Conservation (phyloP, 2,797 vertebrate species). For the Brachyrhaphis roseni region DNA sequence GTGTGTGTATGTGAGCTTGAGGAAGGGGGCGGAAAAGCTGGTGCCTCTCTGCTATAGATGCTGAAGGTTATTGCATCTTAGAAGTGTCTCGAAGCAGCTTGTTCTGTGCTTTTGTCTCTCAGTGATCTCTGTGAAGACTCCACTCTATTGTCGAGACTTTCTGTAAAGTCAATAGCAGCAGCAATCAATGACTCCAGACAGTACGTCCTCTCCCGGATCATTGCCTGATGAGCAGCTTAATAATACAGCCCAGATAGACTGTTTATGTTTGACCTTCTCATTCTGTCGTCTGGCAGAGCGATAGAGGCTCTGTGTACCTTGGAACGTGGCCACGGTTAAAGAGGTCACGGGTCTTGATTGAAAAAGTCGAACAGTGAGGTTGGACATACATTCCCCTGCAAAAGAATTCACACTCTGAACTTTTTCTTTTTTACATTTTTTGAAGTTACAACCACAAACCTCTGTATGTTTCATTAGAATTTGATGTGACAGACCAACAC, state of each 20-base stretch:
- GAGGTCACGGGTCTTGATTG: neutral
- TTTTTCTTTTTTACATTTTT: neutral
- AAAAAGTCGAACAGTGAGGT: neutral
- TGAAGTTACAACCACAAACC: neutral
- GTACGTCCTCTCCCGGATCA: conserved; percentile 30
- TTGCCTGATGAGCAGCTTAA: conserved; percentile 6
- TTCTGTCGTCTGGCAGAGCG: conserved; percentile 16
- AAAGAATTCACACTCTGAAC: neutral
- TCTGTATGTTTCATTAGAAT: neutral
- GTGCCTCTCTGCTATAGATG: neutral
- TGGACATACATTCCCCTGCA: neutral
- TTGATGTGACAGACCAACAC: neutral
- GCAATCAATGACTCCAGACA: conserved; percentile 42
- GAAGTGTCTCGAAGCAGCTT: neutral
- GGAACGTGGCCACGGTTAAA: neutral
- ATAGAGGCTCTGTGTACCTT: conserved; percentile 4
- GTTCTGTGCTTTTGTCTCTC: neutral
- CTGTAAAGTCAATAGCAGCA: conserved; percentile 30
- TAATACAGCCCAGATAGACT: conserved; percentile 11
- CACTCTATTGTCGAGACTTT: conserved; percentile 29
- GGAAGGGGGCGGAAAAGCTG: neutral
- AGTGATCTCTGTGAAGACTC: conserved; percentile 32
- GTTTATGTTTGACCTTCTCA: conserved; percentile 24
- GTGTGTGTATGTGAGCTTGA: conserved; percentile 6
- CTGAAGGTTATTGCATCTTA: conserved; percentile 1